Percentiles rank a stretch among this genome's conserved stretches.
Evolutionary conservation across 2,888 invertebrate species (phyloP).

Genomic region (Aproaerema taeniolella): DNA sequence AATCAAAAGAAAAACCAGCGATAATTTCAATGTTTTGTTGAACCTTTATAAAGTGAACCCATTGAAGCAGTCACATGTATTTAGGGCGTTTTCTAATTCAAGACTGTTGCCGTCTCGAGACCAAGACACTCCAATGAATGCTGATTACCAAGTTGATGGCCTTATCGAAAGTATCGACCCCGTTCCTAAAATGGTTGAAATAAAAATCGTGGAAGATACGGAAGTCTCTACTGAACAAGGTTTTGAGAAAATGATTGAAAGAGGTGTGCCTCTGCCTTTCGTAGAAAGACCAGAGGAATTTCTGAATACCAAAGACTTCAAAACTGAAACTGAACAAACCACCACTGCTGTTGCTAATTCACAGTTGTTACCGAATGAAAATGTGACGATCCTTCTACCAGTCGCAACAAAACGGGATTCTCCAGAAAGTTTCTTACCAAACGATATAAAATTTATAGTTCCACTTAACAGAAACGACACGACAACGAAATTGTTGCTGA

Average conservation of each 20-base stretch:
- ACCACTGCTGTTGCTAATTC: too few species aligned
- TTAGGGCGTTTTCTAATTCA: constrained; percentile 41
- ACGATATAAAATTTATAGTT: too few species aligned
- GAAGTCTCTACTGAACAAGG: neutral
- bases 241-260: too few species aligned
- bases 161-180: constrained; percentile 21
- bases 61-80: constrained; percentile 45
- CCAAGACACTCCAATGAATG: constrained; percentile 30
- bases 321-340: neutral
- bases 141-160: constrained; percentile 35
- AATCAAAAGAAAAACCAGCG: constrained; percentile 8
- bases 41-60: constrained; percentile 57
- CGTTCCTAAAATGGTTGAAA: constrained; percentile 37
- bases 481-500: too few species aligned
- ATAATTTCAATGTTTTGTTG: constrained; percentile 47
- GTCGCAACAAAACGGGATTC: too few species aligned
- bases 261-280: too few species aligned
- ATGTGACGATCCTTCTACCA: too few species aligned
- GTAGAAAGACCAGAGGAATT: neutral
- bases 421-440: too few species aligned
- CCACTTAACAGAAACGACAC: too few species aligned
- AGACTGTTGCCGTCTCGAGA: constrained; percentile 35
- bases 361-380: neutral
- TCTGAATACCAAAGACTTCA: neutral
- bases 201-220: constrained; percentile 23